Percentiles rank a stretch among this genome's conserved stretches.
Evolutionary conservation across 2,888 invertebrate genomes (phyloP).

Genomic region (Galeopsomyia nigrocyanea): DNA sequence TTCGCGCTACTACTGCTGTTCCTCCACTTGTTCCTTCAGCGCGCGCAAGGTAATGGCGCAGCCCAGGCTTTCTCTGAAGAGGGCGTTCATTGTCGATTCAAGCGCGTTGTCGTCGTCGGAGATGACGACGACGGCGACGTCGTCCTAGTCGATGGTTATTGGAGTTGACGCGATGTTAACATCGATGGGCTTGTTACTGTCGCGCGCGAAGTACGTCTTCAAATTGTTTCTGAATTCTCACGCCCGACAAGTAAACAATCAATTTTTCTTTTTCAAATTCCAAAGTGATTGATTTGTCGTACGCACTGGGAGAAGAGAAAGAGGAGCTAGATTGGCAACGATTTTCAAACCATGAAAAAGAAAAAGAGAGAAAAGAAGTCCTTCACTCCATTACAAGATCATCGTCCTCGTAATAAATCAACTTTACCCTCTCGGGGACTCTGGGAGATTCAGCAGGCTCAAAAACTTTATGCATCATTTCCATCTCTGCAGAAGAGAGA

Average conservation of each 20-base stretch:
- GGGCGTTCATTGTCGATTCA: background rate
- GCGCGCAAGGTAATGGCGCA: slow-evolving; percentile 3
- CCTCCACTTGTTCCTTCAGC: slow-evolving; percentile 21
- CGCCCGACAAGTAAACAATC: too few species aligned
- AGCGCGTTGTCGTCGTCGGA: slow-evolving; percentile 12
- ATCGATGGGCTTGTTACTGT: too few species aligned
- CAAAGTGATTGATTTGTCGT: too few species aligned
- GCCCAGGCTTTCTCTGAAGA: background rate
- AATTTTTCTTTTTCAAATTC: too few species aligned
- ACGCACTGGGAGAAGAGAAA: background rate
- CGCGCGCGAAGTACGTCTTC: too few species aligned
- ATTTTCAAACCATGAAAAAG: slow-evolving; percentile 5
- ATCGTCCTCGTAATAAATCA: slow-evolving; percentile 42
- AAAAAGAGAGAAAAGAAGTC: too few species aligned
- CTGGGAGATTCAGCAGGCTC: background rate
- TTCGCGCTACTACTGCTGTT: slow-evolving; percentile 2
- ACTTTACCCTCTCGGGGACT: slow-evolving; percentile 22
- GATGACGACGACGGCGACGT: background rate
- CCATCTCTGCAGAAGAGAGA: slow-evolving; percentile 8
- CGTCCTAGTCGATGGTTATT: too few species aligned
- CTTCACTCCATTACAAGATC: slow-evolving; percentile 20
- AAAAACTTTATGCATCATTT: slow-evolving; percentile 41
- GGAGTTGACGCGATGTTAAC: too few species aligned
- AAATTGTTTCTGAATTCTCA: too few species aligned
- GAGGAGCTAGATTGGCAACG: background rate